Evolutionary conservation across 2,113 vertebrate genomes (phyloP).

Genomic region (Anarhynchus alexandrinus): DNA sequence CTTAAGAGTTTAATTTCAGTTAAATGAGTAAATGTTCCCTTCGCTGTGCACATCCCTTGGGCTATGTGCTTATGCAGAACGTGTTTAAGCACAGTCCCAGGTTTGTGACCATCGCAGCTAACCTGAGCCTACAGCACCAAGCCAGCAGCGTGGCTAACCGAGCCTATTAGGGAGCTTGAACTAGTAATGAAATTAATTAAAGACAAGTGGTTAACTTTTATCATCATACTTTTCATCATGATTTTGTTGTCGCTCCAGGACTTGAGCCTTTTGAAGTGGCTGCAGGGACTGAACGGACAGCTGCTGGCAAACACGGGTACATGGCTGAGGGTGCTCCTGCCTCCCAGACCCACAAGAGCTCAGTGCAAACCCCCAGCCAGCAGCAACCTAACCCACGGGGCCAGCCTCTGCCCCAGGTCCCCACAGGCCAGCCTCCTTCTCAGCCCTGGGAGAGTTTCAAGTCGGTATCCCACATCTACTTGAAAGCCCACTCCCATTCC

Average conservation of each 20-base stretch:
- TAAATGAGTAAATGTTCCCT: not conserved
- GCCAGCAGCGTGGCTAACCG: fast-evolving
- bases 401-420: fast-evolving
- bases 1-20: not conserved
- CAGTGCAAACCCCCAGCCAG: not conserved
- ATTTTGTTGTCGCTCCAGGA: not conserved
- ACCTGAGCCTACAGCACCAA: not conserved
- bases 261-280: not conserved
- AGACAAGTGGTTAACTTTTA: not conserved
- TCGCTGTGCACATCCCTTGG: not conserved
- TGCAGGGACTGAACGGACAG: not conserved
- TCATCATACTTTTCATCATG: not conserved
- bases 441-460: not conserved
- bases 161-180: not conserved
- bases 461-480: not conserved
- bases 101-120: not conserved
- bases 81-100: not conserved
- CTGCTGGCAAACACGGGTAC: fast-evolving
- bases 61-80: fast-evolving
- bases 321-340: not conserved
- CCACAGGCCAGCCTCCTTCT: not conserved
- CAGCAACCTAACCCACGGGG: not conserved
- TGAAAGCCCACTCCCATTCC: not conserved
- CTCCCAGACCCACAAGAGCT: fast-evolving
- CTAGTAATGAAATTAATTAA: not conserved